These are phyloP conservation scores for Pterophyllum scalare DNA, from an alignment of 2,113 vertebrate species.

Conservation along the genomic window DNA sequence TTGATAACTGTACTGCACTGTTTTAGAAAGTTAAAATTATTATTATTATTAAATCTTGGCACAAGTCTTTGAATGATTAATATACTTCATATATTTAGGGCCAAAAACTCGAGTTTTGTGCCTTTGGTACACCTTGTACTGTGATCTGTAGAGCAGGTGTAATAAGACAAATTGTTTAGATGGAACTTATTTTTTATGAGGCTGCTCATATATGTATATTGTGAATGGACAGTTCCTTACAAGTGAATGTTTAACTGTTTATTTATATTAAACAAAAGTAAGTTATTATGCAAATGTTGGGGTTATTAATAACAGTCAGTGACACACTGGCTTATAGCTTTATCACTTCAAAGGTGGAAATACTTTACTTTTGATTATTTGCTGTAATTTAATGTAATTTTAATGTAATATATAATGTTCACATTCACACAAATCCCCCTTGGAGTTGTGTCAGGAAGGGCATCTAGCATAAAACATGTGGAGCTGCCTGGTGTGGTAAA, in stretches of 20 bases:
- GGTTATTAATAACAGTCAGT: too few relatives aligned
- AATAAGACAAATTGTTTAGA: fast-evolving
- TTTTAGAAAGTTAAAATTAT: neutral
- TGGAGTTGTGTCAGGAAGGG: too few relatives aligned
- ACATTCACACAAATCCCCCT: too few relatives aligned
- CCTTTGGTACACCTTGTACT: neutral
- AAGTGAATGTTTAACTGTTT: neutral
- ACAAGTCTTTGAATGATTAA: neutral
- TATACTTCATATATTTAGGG: neutral
- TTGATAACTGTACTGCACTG: neutral
- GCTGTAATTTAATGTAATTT: neutral
- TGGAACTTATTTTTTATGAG: neutral
- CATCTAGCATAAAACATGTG: too few relatives aligned
- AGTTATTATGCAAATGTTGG: too few relatives aligned
- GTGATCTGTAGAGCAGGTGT: neutral
- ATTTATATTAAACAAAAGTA: neutral
- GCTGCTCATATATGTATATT: neutral
- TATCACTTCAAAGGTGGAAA: too few relatives aligned
- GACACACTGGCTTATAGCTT: too few relatives aligned
- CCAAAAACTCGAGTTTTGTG: neutral
- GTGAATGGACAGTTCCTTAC: neutral
- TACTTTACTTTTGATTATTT: neutral
- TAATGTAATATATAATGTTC: too few relatives aligned
- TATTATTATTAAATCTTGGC: neutral
- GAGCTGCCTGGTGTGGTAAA: too few relatives aligned